These are phyloP conservation scores for Aporrectodea caliginosa DNA, from an alignment of 1,140 invertebrate genomes.

Conservation along the genomic window DNA sequence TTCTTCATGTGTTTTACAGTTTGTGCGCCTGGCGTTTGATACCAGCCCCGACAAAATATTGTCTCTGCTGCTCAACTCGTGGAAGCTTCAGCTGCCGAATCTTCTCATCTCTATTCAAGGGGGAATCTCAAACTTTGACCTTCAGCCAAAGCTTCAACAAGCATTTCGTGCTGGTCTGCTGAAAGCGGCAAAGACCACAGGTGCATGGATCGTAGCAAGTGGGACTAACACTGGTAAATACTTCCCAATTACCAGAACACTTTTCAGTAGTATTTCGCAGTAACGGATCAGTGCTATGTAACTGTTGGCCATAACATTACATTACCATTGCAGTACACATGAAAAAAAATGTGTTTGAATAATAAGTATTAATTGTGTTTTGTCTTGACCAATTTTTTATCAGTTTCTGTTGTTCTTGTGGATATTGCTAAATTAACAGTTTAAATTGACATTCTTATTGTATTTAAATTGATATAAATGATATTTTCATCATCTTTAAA, in stretches of 20 bases:
- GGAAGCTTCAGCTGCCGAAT: constrained; percentile 90
- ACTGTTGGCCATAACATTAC: no score
- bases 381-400: no score
- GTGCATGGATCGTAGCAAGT: constrained; percentile 62
- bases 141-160: constrained; percentile 90
- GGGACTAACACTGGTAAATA: constrained; percentile 54
- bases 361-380: no score
- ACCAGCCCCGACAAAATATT: constrained; percentile 87
- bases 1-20: constrained; percentile 70
- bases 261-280: no score
- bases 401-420: no score
- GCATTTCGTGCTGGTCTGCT: constrained; percentile 87
- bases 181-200: constrained; percentile 94
- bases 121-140: constrained; percentile 79
- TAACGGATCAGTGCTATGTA: no score
- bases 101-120: constrained; percentile 95
- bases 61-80: constrained; percentile 85
- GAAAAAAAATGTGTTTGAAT: no score
- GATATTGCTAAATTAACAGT: no score
- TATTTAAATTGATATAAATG: no score
- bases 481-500: no score
- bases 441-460: no score
- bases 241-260: not conserved
- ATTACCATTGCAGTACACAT: no score
- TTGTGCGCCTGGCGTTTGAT: constrained; percentile 85